A percentile compares a stretch with the other conserved stretches of the same genome.
These are phyloP conservation scores for Verasper variegatus DNA, from an alignment of 2,113 vertebrate genomes.

Conservation along the genomic window DNA sequence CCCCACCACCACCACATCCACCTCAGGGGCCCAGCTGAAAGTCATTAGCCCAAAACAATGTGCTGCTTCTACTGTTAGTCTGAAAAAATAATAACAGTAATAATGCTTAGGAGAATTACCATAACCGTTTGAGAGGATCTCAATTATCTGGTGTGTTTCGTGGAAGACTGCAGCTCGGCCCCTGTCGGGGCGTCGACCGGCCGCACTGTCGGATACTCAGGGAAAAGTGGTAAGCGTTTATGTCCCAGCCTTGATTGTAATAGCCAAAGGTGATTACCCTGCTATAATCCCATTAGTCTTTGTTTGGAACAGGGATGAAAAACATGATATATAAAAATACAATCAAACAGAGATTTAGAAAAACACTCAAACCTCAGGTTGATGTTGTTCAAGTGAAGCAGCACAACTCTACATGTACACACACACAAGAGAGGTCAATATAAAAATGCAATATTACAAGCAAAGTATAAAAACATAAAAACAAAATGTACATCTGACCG, in stretches of 20 bases:
- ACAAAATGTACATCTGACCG: slow-evolving; percentile 49
- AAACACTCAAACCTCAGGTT: neutral
- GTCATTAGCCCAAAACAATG: slow-evolving; percentile 91
- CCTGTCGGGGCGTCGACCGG: slow-evolving; percentile 14
- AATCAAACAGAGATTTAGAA: slow-evolving; percentile 9
- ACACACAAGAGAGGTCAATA: neutral
- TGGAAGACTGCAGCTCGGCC: slow-evolving; percentile 32
- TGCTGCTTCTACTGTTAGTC: slow-evolving; percentile 91
- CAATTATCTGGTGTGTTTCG: slow-evolving; percentile 81
- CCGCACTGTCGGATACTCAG: slow-evolving; percentile 69
- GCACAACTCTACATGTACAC: neutral
- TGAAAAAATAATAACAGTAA: slow-evolving; percentile 80
- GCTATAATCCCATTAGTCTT: slow-evolving; percentile 50
- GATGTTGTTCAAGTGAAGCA: neutral
- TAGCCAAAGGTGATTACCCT: slow-evolving; percentile 35
- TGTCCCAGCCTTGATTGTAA: slow-evolving; percentile 52
- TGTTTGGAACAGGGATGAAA: slow-evolving; percentile 28
- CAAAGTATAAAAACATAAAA: slow-evolving; percentile 50
- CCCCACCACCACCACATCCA: slow-evolving; percentile 82
- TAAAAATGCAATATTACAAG: slow-evolving; percentile 56
- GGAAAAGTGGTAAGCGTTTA: slow-evolving; percentile 42
- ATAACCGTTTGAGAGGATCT: slow-evolving; percentile 87
- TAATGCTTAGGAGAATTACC: slow-evolving; percentile 87
- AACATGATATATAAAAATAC: slow-evolving; percentile 31
- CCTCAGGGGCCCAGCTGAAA: slow-evolving; percentile 89